Base-by-base conservation (phyloP, 2,797 vertebrate species). In the Cryptoprocta ferox region DNA sequence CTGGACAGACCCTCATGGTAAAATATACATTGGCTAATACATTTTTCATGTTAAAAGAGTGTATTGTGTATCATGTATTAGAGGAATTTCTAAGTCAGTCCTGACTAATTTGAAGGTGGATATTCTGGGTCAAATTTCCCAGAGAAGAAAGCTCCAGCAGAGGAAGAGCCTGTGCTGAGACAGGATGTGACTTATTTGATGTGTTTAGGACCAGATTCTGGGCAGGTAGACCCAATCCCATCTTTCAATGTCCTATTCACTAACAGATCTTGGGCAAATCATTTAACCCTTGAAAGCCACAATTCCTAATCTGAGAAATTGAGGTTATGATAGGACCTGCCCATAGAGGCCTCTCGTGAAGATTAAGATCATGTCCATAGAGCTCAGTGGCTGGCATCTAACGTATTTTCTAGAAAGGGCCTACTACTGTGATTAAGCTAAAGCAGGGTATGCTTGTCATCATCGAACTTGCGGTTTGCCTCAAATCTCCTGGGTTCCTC, bases 261-360 rank as follows among this genome's bases (percentile, higher is more conserved):
- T 65, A 59, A 16, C n/a, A 92, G 50, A 68, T 28, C n/a, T 50
- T 76, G 16, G 63, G 37, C 4, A 89, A 89, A 59, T 84, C 21
- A 68, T 63, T 89, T 86, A 96, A 89, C 30, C 48, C 28, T 48
- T 35, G 39, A 37, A 75, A 63, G 24, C 6, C 63, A 48, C 12
- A 61, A 66, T 71, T 63, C 15, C 39, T 96, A 11, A 80, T 13
- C 39, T 95, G 48, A 91, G 92, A 96, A 79, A 45, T 32, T 56
- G 39, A 89, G 19, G 8, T 76, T 2, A 0, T 71, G 10, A 5
- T 10, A 87, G 53, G 71, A 83, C 4, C n/a, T 92, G 11, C 28
- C 21, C 21, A 37, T 6, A 32, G 37, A 84, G 9, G 39, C 30
- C n/a, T 56, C 35, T 70, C 61, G 15, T 32, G 37, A 88, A 26